Percentiles rank a stretch among this genome's conserved stretches.
Evolutionary conservation across 2,888 invertebrate species (phyloP).

Genomic region (Troides oblongomaculatus): DNA sequence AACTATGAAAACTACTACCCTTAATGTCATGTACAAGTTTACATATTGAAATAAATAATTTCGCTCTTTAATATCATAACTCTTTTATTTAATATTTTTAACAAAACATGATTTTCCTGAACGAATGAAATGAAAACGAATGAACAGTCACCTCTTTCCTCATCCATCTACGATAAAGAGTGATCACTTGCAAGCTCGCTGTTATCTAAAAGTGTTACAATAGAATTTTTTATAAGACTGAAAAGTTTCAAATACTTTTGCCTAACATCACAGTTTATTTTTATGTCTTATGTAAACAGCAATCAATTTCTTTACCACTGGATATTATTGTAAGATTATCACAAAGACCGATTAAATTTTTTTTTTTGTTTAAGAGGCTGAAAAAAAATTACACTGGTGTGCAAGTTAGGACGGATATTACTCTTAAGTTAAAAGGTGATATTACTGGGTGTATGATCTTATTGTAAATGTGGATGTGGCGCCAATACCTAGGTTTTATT

Average conservation of each 20-base stretch:
- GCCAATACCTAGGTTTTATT: slow-evolving; percentile 7
- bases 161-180: background rate
- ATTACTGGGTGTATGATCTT: background rate
- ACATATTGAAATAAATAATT: background rate
- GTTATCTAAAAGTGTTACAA: background rate
- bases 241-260: background rate
- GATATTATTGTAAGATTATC: no score
- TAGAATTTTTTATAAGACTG: background rate
- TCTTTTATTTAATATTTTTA: background rate
- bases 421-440: background rate
- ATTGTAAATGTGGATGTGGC: background rate
- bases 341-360: no score
- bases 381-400: background rate
- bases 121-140: background rate
- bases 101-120: background rate
- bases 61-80: no score
- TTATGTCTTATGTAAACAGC: background rate
- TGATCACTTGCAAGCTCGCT: background rate
- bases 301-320: background rate
- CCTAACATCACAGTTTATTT: background rate
- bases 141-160: background rate
- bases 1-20: background rate
- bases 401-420: background rate
- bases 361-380: no score
- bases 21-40: background rate